Base-by-base conservation (phyloP, 2,797 vertebrate genomes). In the Typhlichthys subterraneus region DNA sequence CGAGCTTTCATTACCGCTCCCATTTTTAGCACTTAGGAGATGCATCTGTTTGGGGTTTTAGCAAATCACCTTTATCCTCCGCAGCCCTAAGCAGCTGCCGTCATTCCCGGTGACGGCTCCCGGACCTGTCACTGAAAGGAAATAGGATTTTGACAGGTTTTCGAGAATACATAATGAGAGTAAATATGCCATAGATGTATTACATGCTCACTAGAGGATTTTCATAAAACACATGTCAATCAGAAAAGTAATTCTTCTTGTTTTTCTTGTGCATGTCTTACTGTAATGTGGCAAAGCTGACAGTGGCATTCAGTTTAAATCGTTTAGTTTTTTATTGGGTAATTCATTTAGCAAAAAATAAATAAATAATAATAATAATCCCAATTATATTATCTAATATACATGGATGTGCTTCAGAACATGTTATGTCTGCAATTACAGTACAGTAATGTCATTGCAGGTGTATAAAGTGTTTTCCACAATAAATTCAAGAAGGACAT, bases 1-100 rank as follows among this genome's bases (percentile, higher is more conserved):
- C 31, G 61, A 82, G 77, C 75, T 72, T 82, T 83, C 80, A 88
- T 89, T 85, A 87, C 75, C 3, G 72, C 66, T 71, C 68, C 55
- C 72, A 61, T 74, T 77, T 86, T 83, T 69, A 81, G 71, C 72
- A 64, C 59, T 84, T 72, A 71, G 62, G 65, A 64, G 63, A 58
- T 78, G 74, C 79, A 83, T 88, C 83, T 84, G 77, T 81, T 85
- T 80, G 57, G 45, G 5, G 10, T 64, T 53, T 38, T 67, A 53
- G 63, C 59, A 78, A 72, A 79, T 84, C 75, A 85, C 69, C 78
- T 82, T 81, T 53, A 70, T 83, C 64, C 70, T 80, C 64, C 9
- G 55, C 69, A 47, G 78, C 55, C 62, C 49, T 57, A 59, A 69
- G 67, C 78, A 77, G 75, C 76, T 82, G 84, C 73, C 75, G 69